Evolutionary conservation across 2,888 invertebrate genomes (phyloP).

Genomic region (Pachymerium ferrugineum): DNA sequence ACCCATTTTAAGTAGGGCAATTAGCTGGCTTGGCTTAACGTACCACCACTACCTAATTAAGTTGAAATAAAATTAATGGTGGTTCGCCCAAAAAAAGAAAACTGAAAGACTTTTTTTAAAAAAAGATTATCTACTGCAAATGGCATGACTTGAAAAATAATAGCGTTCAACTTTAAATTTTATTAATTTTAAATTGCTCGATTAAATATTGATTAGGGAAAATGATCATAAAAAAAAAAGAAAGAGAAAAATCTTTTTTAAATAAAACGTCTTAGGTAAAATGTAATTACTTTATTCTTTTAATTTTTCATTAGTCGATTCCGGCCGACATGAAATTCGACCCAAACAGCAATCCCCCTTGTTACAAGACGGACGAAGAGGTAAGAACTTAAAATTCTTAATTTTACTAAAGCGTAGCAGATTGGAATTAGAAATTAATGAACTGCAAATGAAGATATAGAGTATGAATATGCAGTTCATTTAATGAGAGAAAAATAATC

Average conservation of each 20-base stretch:
- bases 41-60: slow-evolving; percentile 12
- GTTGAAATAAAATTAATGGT: slow-evolving; percentile 21
- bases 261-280: background rate
- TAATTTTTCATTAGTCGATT: slow-evolving; percentile 65
- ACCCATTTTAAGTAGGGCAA: slow-evolving; percentile 4
- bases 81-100: background rate
- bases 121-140: background rate
- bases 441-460: slow-evolving; percentile 11
- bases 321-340: slow-evolving; percentile 99
- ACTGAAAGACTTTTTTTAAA: background rate
- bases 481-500: slow-evolving; percentile 18
- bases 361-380: slow-evolving; percentile 97
- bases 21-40: background rate
- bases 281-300: background rate
- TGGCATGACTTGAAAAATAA: background rate
- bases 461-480: slow-evolving; percentile 14
- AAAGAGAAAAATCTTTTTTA: background rate
- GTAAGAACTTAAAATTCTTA: slow-evolving; percentile 44
- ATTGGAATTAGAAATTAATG: slow-evolving; percentile 22
- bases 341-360: slow-evolving; percentile 93
- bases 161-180: too few relatives aligned
- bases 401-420: background rate
- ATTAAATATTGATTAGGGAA: background rate
- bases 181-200: too few relatives aligned
- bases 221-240: background rate